Base-by-base conservation (phyloP, 2,797 vertebrate species). In the Peromyscus aztecus region DNA sequence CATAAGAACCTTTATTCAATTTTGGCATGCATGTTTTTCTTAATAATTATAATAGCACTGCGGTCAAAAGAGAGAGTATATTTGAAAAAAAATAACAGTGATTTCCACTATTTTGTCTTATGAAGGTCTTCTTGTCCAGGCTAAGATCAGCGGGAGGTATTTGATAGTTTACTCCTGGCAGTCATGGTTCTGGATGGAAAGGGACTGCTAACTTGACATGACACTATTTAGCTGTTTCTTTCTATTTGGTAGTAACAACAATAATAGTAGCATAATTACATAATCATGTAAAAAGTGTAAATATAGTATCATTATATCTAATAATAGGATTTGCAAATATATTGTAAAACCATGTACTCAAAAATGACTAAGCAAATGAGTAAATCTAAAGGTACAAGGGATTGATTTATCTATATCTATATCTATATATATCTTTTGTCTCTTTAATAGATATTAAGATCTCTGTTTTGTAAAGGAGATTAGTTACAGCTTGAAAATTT, bases 391-490 rank as follows among this genome's bases (percentile, higher is more conserved):
- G 91, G n/a, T 76, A 59, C 0, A 71, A 71, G 5, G 82, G 34
- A 94, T 85, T 94, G 17, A 94, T 69, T 37, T 80, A 37, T 85
- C 21, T 21, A 13, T 31, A 69, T 21, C 92, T 85, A 94, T 69
- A 37, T 80, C 27, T 85, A 34, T 83, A 57, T 24, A 24, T 88
- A 71, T 77, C n/a, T n/a, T 61, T 89, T 73, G 0, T 61, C 10
- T 59, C n/a, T 84, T 93, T 81, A 75, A 73, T n/a, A 84, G 40
- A 91, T 91, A 85, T 49, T 83, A 78, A 89, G 11, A n/a, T 80
- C 2, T 78, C 27, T 69, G 9, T 76, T 91, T 95, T 76, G 84
- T 12, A 76, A 4, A 29, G 9, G 37, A 89, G 17, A 49, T 6
- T 67, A 49, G 5, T 73, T 69, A 59, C 37, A 86, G 0, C 9